Evolutionary conservation across 2,113 vertebrate species (phyloP).

Genomic region (Nicator chloris): DNA sequence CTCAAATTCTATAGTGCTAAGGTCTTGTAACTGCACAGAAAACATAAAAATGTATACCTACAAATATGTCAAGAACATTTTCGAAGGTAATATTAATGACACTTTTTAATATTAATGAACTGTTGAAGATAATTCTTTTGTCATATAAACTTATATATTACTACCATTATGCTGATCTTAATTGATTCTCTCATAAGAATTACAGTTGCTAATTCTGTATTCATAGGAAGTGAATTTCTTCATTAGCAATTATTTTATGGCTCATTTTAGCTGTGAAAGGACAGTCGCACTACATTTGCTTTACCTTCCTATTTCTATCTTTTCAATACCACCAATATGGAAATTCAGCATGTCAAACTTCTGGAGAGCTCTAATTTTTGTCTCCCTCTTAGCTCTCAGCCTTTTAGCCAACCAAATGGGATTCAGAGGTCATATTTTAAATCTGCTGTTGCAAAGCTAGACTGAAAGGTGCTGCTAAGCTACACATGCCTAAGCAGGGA

Average conservation of each 20-base stretch:
- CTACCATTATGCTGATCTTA: background rate
- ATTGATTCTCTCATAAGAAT: background rate
- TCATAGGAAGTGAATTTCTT: background rate
- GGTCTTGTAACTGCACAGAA: background rate
- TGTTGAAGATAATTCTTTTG: background rate
- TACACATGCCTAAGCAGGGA: background rate
- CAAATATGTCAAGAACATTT: background rate
- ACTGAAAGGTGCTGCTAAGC: background rate
- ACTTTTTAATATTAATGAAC: background rate
- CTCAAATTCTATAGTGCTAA: background rate
- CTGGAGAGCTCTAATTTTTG: background rate
- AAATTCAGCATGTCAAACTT: background rate
- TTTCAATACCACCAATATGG: background rate
- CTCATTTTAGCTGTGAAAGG: background rate
- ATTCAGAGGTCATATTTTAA: background rate
- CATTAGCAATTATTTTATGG: background rate
- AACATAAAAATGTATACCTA: background rate
- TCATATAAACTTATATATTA: background rate
- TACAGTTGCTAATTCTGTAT: constrained; percentile 8
- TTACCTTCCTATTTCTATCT: background rate
- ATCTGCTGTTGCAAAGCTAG: background rate
- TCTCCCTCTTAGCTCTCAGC: background rate
- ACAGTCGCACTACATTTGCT: background rate
- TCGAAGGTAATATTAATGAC: background rate
- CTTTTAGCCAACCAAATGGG: background rate